Evolutionary conservation across 2,113 vertebrate genomes (phyloP), one percentile per base, ranked within the genome.

Genomic region (Sitta europaea): DNA sequence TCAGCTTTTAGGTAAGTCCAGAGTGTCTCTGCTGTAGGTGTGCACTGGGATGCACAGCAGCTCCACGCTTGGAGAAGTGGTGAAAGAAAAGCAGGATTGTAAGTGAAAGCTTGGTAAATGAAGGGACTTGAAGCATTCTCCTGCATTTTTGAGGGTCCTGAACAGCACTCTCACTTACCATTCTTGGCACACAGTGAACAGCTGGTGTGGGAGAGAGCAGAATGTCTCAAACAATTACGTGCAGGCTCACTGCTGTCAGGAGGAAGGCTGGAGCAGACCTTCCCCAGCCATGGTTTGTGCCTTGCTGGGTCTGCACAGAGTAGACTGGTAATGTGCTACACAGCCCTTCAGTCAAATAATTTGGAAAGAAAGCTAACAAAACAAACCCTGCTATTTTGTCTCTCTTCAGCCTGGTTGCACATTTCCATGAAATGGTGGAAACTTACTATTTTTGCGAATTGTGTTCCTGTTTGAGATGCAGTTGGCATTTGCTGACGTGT

Each of bases 401-500:
- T 86, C 29, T 78, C 38, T 86, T 88, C 67, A 92, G 59, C 75
- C 29, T 80, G 35, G 74, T 87, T 77, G 68, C 63, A 11, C 38
- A 2, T 92, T 93, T 90, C 73, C 86, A 62, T 71, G 92, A 91
- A 96, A 93, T 50, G 94, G 58, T 90, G 85, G 92, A 95, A 95
- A 93, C 75, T 70, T 95, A 53, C 71, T 96, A 90, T 95, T 94
- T 94, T 96, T 86, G 86, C 12, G 24, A 88, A 88, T 84, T 77
- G 33, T 88, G 75, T 90, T 93, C 75, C 72, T 91, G 76, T 96
- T 97, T 91, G 86, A 95, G 91, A 92, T 83, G 80, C 77, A 71
- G 88, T 45, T 94, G 94, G 88, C 91, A 88, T 94, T 93, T 92
- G 88, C 83, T 97, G 95, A 93, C 38, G 55, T 92, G 88, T 80